Percentiles rank a stretch among this genome's conserved stretches.
phyloP scores from a whole-genome alignment of 2,888 invertebrate genomes.

The Dorcus hopei region DNA sequence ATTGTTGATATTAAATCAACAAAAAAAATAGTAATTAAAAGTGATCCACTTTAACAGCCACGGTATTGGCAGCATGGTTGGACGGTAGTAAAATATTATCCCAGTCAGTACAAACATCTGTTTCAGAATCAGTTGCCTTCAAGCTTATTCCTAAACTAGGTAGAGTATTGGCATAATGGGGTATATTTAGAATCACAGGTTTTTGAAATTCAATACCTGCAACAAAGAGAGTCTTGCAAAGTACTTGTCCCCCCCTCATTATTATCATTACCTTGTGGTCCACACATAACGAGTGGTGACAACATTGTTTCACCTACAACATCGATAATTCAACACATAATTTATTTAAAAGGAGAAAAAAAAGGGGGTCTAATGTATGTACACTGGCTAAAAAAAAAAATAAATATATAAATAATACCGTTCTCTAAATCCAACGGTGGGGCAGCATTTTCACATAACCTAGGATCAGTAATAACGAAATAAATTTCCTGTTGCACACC shows the following conservation, averaged over 20 bases:
- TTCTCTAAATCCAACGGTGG: slow-evolving; percentile 89
- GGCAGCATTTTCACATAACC: slow-evolving; percentile 64
- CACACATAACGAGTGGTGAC: slow-evolving; percentile 94
- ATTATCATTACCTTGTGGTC: slow-evolving; percentile 74
- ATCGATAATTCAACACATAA: slow-evolving; percentile 14
- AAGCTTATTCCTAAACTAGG: slow-evolving; percentile 73
- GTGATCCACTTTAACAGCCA: slow-evolving; percentile 89
- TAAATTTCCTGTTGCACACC: slow-evolving; percentile 88
- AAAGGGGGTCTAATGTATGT: slow-evolving; percentile 27
- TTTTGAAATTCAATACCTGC: slow-evolving; percentile 75
- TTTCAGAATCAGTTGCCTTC: slow-evolving; percentile 78
- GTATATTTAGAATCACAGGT: slow-evolving; percentile 88
- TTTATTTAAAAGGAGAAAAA: slow-evolving; percentile 26
- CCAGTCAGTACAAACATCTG: slow-evolving; percentile 81
- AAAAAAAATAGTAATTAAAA: slow-evolving; percentile 55
- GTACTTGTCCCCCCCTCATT: background rate
- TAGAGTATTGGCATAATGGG: slow-evolving; percentile 78
- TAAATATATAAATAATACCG: slow-evolving; percentile 56
- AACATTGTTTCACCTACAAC: slow-evolving; percentile 86
- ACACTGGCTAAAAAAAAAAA: slow-evolving; percentile 31
- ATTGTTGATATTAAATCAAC: no score
- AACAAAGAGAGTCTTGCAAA: slow-evolving; percentile 15
- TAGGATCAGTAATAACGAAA: slow-evolving; percentile 83
- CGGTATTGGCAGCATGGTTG: slow-evolving; percentile 80
- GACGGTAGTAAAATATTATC: slow-evolving; percentile 81